Evolutionary conservation across 2,888 invertebrate genomes (phyloP).

Genomic region (Atherix ibis): DNA sequence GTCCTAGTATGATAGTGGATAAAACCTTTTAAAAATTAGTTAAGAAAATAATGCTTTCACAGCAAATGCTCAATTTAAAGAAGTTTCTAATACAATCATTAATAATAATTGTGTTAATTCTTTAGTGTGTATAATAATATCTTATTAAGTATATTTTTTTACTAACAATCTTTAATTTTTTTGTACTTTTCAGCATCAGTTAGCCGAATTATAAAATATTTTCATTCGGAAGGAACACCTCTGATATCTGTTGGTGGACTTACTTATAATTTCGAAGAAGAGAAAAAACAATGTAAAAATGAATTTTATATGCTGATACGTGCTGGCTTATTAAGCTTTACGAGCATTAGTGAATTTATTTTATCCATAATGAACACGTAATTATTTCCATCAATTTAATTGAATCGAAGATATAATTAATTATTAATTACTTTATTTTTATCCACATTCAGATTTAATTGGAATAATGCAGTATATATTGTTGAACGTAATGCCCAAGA

Average conservation of each 20-base stretch:
- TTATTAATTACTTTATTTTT: background rate
- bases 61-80: no score
- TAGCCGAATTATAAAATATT: conserved; percentile 61
- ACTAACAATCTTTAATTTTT: no score
- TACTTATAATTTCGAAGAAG: conserved; percentile 57
- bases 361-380: conserved; percentile 54
- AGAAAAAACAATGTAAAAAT: conserved; percentile 50
- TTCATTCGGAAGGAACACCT: conserved; percentile 55
- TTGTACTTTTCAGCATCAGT: conserved; percentile 48
- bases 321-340: conserved; percentile 55
- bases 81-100: no score
- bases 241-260: conserved; percentile 68
- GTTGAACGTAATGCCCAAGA: conserved; percentile 59
- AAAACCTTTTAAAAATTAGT: no score
- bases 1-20: no score
- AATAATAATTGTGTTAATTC: no score
- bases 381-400: conserved; percentile 17
- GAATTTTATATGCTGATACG: conserved; percentile 69
- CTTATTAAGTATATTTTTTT: no score
- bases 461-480: conserved; percentile 55
- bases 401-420: background rate
- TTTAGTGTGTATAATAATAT: no score
- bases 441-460: conserved; percentile 47
- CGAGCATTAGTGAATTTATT: conserved; percentile 55
- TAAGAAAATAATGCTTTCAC: no score